Evolutionary conservation across 2,113 vertebrate genomes (phyloP), one percentile per base, ranked within the genome.

Genomic region (Gambusia holbrooki): DNA sequence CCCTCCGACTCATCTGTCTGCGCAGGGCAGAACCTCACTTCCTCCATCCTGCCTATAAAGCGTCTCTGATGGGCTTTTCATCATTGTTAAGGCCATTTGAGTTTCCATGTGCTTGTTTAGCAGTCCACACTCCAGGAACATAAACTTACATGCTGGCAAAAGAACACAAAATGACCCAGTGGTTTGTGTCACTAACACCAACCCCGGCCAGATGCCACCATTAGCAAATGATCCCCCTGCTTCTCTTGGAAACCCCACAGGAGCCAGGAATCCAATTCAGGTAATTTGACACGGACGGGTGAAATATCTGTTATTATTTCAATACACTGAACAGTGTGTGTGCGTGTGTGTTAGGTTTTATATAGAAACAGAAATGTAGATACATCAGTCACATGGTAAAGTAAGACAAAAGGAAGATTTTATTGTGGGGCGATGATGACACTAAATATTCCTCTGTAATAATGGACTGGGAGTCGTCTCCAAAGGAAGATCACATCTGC

Each of bases 151-250:
- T 40, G 29, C 3, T 11, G 61, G 66, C 65, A 48, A 17, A 45
- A 13, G 68, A 69, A 62, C 19, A 71, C 1, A 51, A 9, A 54
- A 13, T 74, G 13, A 32, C 69, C 35, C 11, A 80, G 64, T 75
- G 27, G 51, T 45, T 61, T 42, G 4, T 40, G 15, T 79, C 60
- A 83, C 76, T 79, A 82, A 84, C 60, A 76, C 51, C 76, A 82
- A 79, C 76, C 82, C 63, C 63, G 69, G 69, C 69, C 87, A 90
- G 85, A 92, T 90, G 89, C 81, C 78, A 28, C 87, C 73, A 88
- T 87, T 79, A 89, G 75, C 10, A 70, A 88, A 89, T 86, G 83
- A 90, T 84, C 81, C 80, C 60, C 64, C 69, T 81, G 65, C 61
- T 82, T 81, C 63, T 82, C 8, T 0, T 69, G 84, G 76, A 76